Percentiles rank a stretch among this genome's conserved stretches.
phyloP scores from a whole-genome alignment of 2,888 invertebrate species.

The Calameuta filiformis region DNA sequence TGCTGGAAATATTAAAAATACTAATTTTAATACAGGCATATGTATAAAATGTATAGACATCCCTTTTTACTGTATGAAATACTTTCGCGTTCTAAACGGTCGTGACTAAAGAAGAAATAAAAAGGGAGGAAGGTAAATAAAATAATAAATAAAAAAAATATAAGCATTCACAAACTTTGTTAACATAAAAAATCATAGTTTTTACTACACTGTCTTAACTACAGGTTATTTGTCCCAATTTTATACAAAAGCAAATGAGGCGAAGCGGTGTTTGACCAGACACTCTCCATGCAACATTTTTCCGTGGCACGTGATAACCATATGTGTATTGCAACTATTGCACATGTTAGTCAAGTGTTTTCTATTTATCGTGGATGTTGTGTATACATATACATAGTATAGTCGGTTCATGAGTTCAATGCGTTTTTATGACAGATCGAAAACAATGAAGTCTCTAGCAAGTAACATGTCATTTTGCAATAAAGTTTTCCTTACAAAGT shows the following conservation, averaged over 20 bases:
- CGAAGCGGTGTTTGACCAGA: not conserved
- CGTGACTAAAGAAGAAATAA: not conserved
- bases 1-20: no score
- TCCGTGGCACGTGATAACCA: not conserved
- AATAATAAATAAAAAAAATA: not conserved
- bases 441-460: no score
- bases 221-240: not conserved
- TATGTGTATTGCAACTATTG: not conserved
- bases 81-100: no score
- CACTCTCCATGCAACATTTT: not conserved
- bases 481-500: no score
- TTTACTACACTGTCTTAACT: not conserved
- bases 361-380: not conserved
- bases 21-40: no score
- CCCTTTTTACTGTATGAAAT: no score
- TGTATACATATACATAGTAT: not conserved
- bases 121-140: not conserved
- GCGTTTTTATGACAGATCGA: no score
- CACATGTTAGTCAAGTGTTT: not conserved
- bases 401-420: no score
- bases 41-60: no score
- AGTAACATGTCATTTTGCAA: no score
- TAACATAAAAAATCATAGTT: not conserved
- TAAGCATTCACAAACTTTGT: not conserved
- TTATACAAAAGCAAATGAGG: not conserved